Evolutionary conservation across 2,113 vertebrate genomes (phyloP).

Genomic region (Riparia riparia): DNA sequence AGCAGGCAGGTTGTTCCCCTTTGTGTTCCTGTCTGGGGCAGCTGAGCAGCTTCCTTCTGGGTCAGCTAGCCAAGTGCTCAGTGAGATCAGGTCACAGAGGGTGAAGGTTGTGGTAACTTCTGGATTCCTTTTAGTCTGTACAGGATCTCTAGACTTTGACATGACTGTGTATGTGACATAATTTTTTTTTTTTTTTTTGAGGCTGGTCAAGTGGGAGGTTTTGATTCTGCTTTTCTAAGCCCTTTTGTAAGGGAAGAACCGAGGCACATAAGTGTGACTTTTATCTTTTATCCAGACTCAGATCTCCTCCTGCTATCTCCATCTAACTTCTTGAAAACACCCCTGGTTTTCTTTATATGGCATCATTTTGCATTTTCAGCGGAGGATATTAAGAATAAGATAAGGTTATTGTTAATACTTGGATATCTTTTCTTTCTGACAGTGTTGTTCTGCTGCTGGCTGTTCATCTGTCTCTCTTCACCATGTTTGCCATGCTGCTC

Average conservation of each 20-base stretch:
- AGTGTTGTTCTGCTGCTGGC: slow-evolving; percentile 90
- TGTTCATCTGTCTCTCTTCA: slow-evolving; percentile 91
- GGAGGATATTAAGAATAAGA: not conserved
- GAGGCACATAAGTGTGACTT: not conserved
- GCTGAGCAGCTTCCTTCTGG: not conserved
- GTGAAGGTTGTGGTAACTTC: not conserved
- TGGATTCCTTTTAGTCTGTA: not conserved
- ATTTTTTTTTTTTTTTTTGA: not conserved
- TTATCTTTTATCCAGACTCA: not conserved
- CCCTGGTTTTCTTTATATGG: not conserved
- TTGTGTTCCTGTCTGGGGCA: not conserved
- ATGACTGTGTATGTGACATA: not conserved
- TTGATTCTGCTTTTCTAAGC: not conserved
- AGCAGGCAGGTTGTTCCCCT: not conserved
- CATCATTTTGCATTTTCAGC: not conserved
- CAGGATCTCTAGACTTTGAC: not conserved
- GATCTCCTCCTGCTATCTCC: not conserved
- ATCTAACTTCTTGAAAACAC: not conserved
- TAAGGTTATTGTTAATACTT: not conserved
- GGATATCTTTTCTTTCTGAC: not conserved
- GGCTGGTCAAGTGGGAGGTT: not conserved
- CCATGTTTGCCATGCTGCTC: slow-evolving; percentile 94
- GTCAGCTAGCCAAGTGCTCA: not conserved
- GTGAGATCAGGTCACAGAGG: not conserved
- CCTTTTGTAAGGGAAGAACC: not conserved